phyloP scores from a whole-genome alignment of 2,888 invertebrate species.

The Blastobasis lacticolella region DNA sequence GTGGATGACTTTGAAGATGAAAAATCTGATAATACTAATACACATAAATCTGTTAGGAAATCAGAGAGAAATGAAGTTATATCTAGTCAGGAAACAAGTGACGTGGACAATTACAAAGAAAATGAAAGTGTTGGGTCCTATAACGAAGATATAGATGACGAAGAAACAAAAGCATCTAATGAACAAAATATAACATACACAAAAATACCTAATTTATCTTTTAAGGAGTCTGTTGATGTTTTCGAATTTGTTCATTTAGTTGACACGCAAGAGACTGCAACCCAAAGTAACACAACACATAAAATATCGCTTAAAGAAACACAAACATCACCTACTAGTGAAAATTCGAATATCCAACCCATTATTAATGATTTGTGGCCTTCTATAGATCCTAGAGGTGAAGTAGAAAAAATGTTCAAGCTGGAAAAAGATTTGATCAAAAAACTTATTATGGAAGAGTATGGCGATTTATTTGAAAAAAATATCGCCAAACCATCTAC shows the following conservation, averaged over 20 bases:
- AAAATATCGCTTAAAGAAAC: conserved; percentile 59
- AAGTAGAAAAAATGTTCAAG: conserved; percentile 53
- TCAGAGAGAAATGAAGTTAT: not conserved
- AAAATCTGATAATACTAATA: conserved; percentile 39
- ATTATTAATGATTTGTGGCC: conserved; percentile 60
- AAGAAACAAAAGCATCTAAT: conserved; percentile 13
- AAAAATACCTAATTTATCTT: conserved; percentile 46
- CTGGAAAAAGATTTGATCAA: conserved; percentile 64
- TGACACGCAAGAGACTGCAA: conserved; percentile 56
- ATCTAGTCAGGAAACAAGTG: conserved; percentile 1
- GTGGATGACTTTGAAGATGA: conserved; percentile 66
- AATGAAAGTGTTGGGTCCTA: conserved; percentile 12
- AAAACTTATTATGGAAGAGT: conserved; percentile 57
- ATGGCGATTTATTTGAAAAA: conserved; percentile 53
- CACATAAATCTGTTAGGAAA: conserved; percentile 15
- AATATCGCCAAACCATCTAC: conserved; percentile 52
- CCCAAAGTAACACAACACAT: conserved; percentile 46
- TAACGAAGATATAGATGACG: conserved; percentile 11
- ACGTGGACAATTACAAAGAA: conserved; percentile 12
- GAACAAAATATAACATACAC: conserved; percentile 33
- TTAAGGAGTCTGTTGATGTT: conserved; percentile 56
- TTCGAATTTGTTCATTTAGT: conserved; percentile 60
- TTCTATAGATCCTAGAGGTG: conserved; percentile 43
- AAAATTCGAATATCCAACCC: conserved; percentile 37
- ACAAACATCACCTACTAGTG: conserved; percentile 55